Evolutionary conservation across 2,797 vertebrate species (phyloP).

Genomic region (Acrocephalus scirpaceus): DNA sequence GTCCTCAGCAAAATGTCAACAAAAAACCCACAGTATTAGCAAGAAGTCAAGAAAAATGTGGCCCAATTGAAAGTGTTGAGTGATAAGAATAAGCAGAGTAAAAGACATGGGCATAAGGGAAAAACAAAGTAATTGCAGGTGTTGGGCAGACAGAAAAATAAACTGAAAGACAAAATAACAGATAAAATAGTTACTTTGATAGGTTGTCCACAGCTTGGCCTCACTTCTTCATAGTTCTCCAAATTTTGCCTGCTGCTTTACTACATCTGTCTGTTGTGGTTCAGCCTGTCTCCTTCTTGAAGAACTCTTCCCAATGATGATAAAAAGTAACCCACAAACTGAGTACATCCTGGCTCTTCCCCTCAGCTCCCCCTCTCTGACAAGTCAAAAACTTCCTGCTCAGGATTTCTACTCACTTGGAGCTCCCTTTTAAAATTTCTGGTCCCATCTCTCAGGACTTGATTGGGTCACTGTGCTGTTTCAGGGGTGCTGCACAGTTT

Average conservation of each 20-base stretch:
- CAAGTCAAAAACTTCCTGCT: neutral
- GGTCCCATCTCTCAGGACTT: neutral
- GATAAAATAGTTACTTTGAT: neutral
- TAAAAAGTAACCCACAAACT: neutral
- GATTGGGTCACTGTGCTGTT: neutral
- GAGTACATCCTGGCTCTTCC: neutral
- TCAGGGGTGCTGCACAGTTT: neutral
- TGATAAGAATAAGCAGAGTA: neutral
- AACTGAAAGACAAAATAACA: neutral
- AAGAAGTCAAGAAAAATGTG: neutral
- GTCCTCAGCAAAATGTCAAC: neutral
- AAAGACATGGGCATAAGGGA: neutral
- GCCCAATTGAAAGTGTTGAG: neutral
- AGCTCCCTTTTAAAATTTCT: neutral
- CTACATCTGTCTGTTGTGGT: neutral
- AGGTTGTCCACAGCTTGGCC: neutral
- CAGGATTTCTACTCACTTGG: neutral
- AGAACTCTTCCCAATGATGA: neutral
- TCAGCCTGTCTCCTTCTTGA: neutral
- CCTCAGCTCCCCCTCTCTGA: neutral
- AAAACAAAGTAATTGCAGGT: neutral
- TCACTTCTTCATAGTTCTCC: neutral
- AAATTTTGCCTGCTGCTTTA: neutral
- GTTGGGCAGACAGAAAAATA: neutral
- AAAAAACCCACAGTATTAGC: neutral